Evolutionary conservation across 2,888 invertebrate species (phyloP).

Genomic region (Iphiclides podalirius): DNA sequence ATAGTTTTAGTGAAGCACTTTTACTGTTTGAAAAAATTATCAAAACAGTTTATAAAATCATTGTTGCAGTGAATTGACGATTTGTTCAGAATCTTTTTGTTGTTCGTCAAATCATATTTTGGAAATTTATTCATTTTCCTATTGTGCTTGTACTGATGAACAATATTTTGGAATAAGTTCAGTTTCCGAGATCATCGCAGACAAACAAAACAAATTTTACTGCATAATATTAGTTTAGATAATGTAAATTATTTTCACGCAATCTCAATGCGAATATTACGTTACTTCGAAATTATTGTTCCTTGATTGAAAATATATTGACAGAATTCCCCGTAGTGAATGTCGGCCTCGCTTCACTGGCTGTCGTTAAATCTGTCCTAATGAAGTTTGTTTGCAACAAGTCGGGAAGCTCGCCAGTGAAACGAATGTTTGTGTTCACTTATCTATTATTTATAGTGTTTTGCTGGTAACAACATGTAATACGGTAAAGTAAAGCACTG

Average conservation of each 20-base stretch:
- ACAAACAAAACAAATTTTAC: not conserved
- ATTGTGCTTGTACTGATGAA: too few relatives aligned
- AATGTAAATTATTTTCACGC: too few relatives aligned
- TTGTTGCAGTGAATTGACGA: too few relatives aligned
- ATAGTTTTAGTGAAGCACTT: not conserved
- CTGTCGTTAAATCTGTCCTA: slow-evolving; percentile 16
- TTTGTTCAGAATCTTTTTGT: too few relatives aligned
- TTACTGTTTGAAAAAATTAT: too few relatives aligned
- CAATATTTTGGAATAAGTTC: too few relatives aligned
- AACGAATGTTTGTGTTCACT: slow-evolving; percentile 15
- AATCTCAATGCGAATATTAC: not conserved
- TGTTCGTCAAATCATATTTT: too few relatives aligned
- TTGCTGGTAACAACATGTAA: too few relatives aligned
- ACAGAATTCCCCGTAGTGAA: not conserved
- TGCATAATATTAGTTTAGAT: too few relatives aligned
- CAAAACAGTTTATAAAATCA: too few relatives aligned
- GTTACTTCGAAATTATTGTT: not conserved
- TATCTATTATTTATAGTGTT: slow-evolving; percentile 9
- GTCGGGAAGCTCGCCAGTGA: slow-evolving; percentile 7
- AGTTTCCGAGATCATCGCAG: not conserved
- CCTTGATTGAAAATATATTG: slow-evolving; percentile 13
- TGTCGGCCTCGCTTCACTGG: slow-evolving; percentile 2
- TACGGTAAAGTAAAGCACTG: too few relatives aligned
- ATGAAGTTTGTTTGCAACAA: slow-evolving; percentile 20
- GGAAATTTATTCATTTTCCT: too few relatives aligned